Evolutionary conservation across 1,140 invertebrate species (phyloP), one percentile per base, ranked within the genome.

Genomic region (Coboldia fuscipes): DNA sequence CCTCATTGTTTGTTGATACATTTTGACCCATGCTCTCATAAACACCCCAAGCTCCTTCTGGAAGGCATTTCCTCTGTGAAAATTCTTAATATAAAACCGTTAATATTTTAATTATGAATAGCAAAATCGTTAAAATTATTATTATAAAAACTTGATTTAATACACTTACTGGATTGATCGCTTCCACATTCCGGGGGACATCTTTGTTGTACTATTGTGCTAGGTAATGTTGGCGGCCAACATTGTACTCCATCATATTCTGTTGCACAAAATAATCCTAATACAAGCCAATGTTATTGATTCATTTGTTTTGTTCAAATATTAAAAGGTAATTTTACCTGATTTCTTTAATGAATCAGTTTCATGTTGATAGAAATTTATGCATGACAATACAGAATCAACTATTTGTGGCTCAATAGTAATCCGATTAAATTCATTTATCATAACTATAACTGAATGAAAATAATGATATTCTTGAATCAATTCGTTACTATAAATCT

Each of bases 231-330:
- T 1, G 75, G 66, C 6, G 75, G 75, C 81, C 80, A 85, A 45
- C 80, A 84, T 3, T 77, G 58, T 33, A 73, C 61, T 7, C 59
- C 63, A 50, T 83, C 77, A 65, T 67, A 81, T 5, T n/a, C n/a
- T n/a, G n/a, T n/a, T n/a, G n/a, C n/a, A n/a, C n/a, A n/a, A n/a
- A n/a, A n/a, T n/a, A n/a, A n/a, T n/a, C n/a, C n/a, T n/a, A n/a
- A n/a, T n/a, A n/a, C n/a, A n/a, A n/a, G n/a, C n/a, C n/a, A n/a
- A n/a, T n/a, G n/a, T n/a, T n/a, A n/a, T n/a, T n/a, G n/a, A n/a
- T n/a, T n/a, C n/a, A n/a, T n/a, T n/a, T n/a, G n/a, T n/a, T n/a
- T n/a, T n/a, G n/a, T n/a, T n/a, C n/a, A n/a, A n/a, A n/a, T n/a
- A n/a, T n/a, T n/a, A n/a, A n/a, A n/a, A n/a, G n/a, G n/a, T n/a